Evolutionary conservation across 2,888 invertebrate species (phyloP), one percentile per base, ranked within the genome.

Genomic region (Tinea trinotella): DNA sequence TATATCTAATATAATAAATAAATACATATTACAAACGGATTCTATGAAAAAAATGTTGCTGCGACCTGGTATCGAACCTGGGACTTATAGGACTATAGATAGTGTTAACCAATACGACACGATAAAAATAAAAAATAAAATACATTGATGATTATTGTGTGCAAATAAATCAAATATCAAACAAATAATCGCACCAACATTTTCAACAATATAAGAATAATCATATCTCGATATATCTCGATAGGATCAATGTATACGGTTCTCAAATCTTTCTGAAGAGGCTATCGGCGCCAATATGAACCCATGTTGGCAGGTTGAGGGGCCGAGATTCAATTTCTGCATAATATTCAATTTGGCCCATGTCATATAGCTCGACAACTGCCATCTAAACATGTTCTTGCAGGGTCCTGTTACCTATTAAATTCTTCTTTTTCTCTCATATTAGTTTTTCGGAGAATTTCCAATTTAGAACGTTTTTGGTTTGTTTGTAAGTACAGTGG

Each of bases 281-380:
- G 24, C 50, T 24, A 50, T 50, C 50, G 24, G 15, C 24, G n/a
- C 24, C 24, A n/a, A 50, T 50, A 50, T 50, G 50, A 50, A 50
- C 13, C 13, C 50, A 18, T 24, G 50, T 50, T 52, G 52, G 22
- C 52, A 36, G 52, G 35, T 36, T 2, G 52, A 34, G 18, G 35
- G 63, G 24, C 40, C 61, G 60, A 61, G 65, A 70, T 74, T 70
- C 75, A 71, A 75, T 76, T 76, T 72, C 67, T 70, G 71, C 67
- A 75, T 75, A 76, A 76, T 76, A 76, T 76, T 75, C 76, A 73
- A 77, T 76, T 76, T 74, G 64, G 63, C 64, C 67, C 70, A 59
- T 64, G 74, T 72, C 74, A 71, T 66, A 65, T 63, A 57, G 58
- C 56, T 60, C 64, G 66, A 68, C 64, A 60, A 65, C 66, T 63